Evolutionary conservation across 2,888 invertebrate species (phyloP), one percentile per base, ranked within the genome.

Genomic region (Tenthredo scrophulariae): DNA sequence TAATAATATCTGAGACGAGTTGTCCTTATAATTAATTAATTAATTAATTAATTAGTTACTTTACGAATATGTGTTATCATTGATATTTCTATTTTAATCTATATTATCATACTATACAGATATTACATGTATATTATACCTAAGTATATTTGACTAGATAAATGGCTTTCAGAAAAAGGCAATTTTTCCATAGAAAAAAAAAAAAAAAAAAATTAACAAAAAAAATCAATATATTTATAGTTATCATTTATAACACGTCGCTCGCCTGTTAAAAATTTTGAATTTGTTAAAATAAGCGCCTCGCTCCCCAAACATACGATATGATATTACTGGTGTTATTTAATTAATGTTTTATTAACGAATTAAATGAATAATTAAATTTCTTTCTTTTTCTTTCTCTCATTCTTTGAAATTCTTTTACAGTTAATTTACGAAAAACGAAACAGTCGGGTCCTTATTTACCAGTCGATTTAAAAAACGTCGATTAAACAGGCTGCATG

Each of bases 111-210:
- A 15, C 10, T 29, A 67, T 33, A 29, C 18, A 67, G 29, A 10
- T 29, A 67, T 15, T 15, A 33, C n/a, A n/a, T n/a, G n/a, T 67
- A 67, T 15, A 65, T 67, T 67, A 29, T 67, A 26, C n/a, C 7
- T 74, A 74, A 22, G 10, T 54, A 4, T 29, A 54, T 77, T 46
- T 77, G 77, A 77, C 77, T 77, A 77, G 77, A 50, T 50, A 54
- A 54, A 77, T 54, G 77, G 77, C 77, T 50, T 77, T 74, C 22
- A 74, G 9, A 74, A 43, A 43, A 33, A 67, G 18, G 67, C 18
- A 67, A 67, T 67, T 67, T 33, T 54, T 54, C n/a, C 1, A n/a
- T 18, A 5, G 1, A 54, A n/a, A n/a, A 6, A 54, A n/a, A 54
- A 7, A n/a, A 67, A 0, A 62, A 33, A 33, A 7, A 18, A 67